These are phyloP conservation scores for Glossophaga mutica DNA, from an alignment of 2,797 vertebrate genomes.

Conservation along the genomic window DNA sequence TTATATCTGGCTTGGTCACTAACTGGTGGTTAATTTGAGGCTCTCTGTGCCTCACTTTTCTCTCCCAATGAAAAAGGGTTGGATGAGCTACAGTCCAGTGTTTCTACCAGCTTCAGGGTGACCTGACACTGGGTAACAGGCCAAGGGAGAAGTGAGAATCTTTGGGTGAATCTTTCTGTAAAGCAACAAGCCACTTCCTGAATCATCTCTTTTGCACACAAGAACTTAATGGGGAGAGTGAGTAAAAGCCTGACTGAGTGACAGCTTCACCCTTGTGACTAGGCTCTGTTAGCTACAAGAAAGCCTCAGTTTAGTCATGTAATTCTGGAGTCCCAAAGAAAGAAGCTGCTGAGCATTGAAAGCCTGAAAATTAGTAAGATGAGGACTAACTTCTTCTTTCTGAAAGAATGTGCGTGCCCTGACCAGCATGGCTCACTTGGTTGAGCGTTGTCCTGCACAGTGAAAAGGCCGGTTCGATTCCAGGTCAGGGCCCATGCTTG, in stretches of 20 bases:
- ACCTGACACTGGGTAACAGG: neutral
- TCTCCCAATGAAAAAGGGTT: neutral
- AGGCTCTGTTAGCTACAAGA: neutral
- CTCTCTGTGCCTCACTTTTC: neutral
- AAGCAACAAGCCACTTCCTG: slow-evolving; percentile 42
- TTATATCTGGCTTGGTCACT: neutral
- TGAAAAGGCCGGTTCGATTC: neutral
- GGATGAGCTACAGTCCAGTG: neutral
- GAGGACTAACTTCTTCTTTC: slow-evolving; percentile 15
- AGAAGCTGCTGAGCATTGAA: slow-evolving; percentile 24
- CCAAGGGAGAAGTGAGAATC: slow-evolving; percentile 35
- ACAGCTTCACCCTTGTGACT: neutral
- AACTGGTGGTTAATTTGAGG: neutral
- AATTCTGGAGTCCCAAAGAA: neutral
- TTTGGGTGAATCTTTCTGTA: neutral
- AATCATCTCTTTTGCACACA: slow-evolving; percentile 28
- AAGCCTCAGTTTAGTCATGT: neutral
- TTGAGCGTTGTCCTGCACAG: neutral
- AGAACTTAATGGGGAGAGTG: neutral
- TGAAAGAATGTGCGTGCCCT: neutral
- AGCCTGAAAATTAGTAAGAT: neutral
- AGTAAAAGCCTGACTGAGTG: neutral
- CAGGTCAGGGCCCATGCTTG: neutral
- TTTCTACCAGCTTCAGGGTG: neutral
- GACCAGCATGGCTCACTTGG: neutral